Evolutionary conservation across 2,888 invertebrate genomes (phyloP).

Genomic region (Cataglyphis albicans): DNA sequence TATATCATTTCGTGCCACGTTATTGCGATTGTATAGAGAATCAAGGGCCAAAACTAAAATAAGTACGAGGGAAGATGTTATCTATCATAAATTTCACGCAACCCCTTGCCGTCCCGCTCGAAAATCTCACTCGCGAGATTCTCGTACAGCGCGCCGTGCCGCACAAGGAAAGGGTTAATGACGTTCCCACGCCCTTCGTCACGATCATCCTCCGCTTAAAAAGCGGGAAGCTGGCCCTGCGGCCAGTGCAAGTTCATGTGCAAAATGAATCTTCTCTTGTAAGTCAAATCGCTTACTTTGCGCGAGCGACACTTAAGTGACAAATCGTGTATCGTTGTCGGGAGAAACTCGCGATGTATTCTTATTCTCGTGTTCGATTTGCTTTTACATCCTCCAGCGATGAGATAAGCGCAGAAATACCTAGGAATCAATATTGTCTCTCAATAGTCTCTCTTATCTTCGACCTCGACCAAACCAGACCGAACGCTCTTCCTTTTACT

Average conservation of each 20-base stretch:
- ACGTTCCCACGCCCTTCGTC: conserved; percentile 45
- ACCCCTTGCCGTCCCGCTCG: conserved; percentile 3
- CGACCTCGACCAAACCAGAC: neutral
- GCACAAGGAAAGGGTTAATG: conserved; percentile 50
- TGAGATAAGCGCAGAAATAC: conserved; percentile 8
- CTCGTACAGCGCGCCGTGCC: conserved; percentile 14
- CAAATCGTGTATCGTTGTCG: conserved; percentile 62
- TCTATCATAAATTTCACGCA: conserved; percentile 27
- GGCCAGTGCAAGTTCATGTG: conserved; percentile 14
- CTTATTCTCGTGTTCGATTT: neutral
- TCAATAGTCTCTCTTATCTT: neutral
- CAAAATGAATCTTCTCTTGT: conserved; percentile 31
- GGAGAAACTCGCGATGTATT: conserved; percentile 15
- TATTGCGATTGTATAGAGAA: neutral
- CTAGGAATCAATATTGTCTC: neutral
- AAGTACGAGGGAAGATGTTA: conserved; percentile 7
- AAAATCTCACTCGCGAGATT: conserved; percentile 27
- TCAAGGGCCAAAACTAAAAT: conserved; percentile 19
- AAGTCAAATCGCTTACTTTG: conserved; percentile 56
- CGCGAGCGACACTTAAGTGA: conserved; percentile 61
- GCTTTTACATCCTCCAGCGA: conserved; percentile 15
- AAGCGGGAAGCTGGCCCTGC: conserved; percentile 1
- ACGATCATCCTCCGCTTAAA: conserved; percentile 36
- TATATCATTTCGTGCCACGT: neutral
- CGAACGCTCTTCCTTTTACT: neutral